Conservation (phyloP, 1,140 invertebrate species). For the Drosophila chauvacae region DNA sequence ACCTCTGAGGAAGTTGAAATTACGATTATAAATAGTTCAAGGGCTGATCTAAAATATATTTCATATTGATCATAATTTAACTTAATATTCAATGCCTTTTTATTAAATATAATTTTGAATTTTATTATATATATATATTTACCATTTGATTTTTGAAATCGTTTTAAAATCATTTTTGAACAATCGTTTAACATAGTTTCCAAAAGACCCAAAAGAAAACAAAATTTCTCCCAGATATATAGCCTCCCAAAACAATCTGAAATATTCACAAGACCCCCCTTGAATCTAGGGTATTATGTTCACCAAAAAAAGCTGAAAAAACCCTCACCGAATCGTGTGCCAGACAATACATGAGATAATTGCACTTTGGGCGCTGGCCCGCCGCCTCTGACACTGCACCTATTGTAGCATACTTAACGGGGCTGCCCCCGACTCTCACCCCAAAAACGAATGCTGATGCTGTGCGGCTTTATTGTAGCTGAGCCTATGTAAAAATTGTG, state of each 20-base stretch:
- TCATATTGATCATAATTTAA: background rate
- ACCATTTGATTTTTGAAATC: background rate
- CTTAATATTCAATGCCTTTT: background rate
- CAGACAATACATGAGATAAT: conserved; percentile 83
- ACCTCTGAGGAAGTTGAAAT: background rate
- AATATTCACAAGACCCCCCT: conserved; percentile 10
- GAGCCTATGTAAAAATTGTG: conserved; percentile 75
- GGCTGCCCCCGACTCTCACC: conserved; percentile 24
- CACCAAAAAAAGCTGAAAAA: conserved; percentile 27
- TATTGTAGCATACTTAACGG: conserved; percentile 82
- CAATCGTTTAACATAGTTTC: background rate
- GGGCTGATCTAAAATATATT: no score
- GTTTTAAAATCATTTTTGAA: no score
- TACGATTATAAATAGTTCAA: background rate
- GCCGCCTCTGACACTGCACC: conserved; percentile 77
- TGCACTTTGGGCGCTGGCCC: conserved; percentile 75
- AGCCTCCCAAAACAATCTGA: background rate
- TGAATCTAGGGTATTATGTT: conserved; percentile 22
- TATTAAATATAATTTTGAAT: no score
- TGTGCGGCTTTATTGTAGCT: conserved; percentile 71
- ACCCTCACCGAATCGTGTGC: conserved; percentile 45
- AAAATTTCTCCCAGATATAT: no score
- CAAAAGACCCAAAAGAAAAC: no score
- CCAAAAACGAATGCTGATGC: conserved; percentile 22
- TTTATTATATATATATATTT: background rate